phyloP scores from a whole-genome alignment of 1,140 invertebrate species.

The Drosophila rhopaloa region DNA sequence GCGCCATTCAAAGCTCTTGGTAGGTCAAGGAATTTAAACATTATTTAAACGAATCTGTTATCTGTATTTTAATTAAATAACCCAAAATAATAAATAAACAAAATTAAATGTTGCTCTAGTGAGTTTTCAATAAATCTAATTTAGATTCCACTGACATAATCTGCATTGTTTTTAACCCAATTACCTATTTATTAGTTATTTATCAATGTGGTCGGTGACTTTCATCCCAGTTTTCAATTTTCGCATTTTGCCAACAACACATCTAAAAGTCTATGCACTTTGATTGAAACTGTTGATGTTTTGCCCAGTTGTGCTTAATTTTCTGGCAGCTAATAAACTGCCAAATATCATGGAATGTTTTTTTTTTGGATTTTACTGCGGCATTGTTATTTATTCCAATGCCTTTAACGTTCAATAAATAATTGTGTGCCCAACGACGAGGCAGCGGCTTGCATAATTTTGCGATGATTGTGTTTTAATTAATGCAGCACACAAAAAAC shows the following conservation, averaged over 20 bases:
- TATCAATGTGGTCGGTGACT: constrained; percentile 30
- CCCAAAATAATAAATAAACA: too few species aligned
- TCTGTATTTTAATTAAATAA: neutral
- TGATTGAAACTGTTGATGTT: neutral
- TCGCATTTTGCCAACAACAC: neutral
- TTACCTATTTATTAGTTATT: constrained; percentile 58
- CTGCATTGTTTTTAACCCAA: constrained; percentile 3
- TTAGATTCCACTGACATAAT: neutral
- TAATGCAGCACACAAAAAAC: constrained; percentile 65
- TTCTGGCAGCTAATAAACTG: constrained; percentile 60
- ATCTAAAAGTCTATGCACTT: constrained; percentile 36
- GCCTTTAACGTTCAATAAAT: constrained; percentile 69
- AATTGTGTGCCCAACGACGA: constrained; percentile 45
- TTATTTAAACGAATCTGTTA: neutral
- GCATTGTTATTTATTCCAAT: constrained; percentile 51
- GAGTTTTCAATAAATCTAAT: neutral
- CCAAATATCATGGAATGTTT: constrained; percentile 21
- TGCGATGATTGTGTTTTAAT: constrained; percentile 76
- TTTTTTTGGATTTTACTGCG: neutral
- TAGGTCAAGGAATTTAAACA: neutral
- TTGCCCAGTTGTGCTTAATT: constrained; percentile 24
- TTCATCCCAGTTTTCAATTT: neutral
- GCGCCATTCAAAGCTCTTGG: constrained; percentile 2
- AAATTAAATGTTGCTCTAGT: neutral
- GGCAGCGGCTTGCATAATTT: constrained; percentile 68